Percentiles rank a stretch among this genome's conserved stretches.
Evolutionary conservation across 1,140 invertebrate species (phyloP).

Genomic region (Drosophila sulfurigaster): DNA sequence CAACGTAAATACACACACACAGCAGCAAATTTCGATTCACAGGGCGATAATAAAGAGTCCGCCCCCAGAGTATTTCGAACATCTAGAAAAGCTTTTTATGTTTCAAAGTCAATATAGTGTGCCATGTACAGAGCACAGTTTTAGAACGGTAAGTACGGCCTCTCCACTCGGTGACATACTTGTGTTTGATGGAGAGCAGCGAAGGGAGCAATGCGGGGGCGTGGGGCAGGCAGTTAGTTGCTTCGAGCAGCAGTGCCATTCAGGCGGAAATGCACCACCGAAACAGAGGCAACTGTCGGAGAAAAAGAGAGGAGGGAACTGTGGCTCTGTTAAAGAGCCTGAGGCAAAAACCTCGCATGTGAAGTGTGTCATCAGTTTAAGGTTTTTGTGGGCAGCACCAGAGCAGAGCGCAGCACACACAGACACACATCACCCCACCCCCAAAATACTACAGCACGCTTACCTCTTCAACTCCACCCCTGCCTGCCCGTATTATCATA

Average conservation of each 20-base stretch:
- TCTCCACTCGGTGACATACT: slow-evolving; percentile 68
- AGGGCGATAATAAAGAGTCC: slow-evolving; percentile 66
- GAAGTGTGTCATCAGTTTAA: slow-evolving; percentile 83
- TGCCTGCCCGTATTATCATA: slow-evolving; percentile 70
- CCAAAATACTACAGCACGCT: neutral
- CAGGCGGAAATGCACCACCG: slow-evolving; percentile 78
- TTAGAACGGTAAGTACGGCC: slow-evolving; percentile 76
- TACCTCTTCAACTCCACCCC: neutral
- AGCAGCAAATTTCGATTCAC: slow-evolving; percentile 19
- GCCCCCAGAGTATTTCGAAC: slow-evolving; percentile 67
- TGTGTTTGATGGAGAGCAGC: slow-evolving; percentile 42
- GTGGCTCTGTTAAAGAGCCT: slow-evolving; percentile 54
- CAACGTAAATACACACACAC: slow-evolving; percentile 3
- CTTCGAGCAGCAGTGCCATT: slow-evolving; percentile 75
- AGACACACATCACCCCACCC: neutral
- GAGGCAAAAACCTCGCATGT: slow-evolving; percentile 72
- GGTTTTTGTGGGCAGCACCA: slow-evolving; percentile 75
- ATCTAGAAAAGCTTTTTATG: slow-evolving; percentile 82
- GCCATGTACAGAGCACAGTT: slow-evolving; percentile 74
- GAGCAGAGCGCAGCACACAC: slow-evolving; percentile 14
- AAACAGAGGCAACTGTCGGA: slow-evolving; percentile 39
- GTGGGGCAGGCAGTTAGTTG: slow-evolving; percentile 63
- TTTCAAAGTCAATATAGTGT: slow-evolving; percentile 80
- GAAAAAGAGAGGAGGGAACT: slow-evolving; percentile 25
- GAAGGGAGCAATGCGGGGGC: neutral